Base-by-base conservation (phyloP, 2,113 vertebrate species). In the Oncorhynchus tshawytscha region DNA sequence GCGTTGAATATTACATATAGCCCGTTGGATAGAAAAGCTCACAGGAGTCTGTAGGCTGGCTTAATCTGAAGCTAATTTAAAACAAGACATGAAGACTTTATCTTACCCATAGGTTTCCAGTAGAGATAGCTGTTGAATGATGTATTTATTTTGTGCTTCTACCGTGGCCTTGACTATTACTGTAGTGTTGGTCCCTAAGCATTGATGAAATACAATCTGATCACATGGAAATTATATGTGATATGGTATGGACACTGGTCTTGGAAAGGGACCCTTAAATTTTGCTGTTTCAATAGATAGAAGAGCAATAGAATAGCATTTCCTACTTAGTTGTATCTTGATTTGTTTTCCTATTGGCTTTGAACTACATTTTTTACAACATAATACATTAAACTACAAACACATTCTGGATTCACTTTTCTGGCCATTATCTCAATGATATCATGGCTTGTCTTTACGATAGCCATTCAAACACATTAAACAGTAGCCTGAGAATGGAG, bases 371-470 rank as follows among this genome's bases (percentile, higher is more conserved):
- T 91, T 91, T 91, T 91, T 90, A 90, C 88, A 83, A 82, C 88
- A 81, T 73, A 84, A 86, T 84, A 89, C 90, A 90, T 89, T 82
- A 91, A 90, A 88, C 88, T 7, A 87, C 87, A 90, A 90, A 91
- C 86, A 83, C 90, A 87, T 91, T 89, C 87, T 81, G 90, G 90
- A 90, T 90, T 87, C 89, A 90, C 89, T 90, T 90, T 87, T 88
- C 86, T 86, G 39, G 9, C 39, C 39, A 11, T 45, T 45, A 45
- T 11, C 39, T 45, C 39, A 45, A 45, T 45, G 90, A 92, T 91
- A 92, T 91, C 87, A 3, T 45, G 74, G 76, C 78, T 86, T 76
- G 71, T 89, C 89, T 34, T 87, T 91, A 91, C 80, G 86, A 87
- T 39, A 82, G 82, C 77, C 85, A 88, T 87, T 88, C 84, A 89